Conservation (phyloP, 2,888 invertebrate species). For the Phytoseiulus persimilis region DNA sequence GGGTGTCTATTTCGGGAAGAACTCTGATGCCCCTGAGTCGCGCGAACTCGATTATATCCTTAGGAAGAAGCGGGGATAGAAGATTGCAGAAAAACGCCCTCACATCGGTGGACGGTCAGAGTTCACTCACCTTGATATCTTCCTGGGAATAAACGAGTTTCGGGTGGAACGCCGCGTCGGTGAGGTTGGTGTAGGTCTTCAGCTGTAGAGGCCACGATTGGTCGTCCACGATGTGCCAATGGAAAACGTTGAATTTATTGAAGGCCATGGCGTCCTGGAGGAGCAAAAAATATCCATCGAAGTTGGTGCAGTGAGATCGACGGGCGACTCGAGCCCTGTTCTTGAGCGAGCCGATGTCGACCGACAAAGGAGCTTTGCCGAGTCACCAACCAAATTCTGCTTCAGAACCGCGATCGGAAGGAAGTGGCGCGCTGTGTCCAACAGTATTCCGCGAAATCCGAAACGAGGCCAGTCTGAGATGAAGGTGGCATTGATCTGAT, state of each 20-base stretch:
- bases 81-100: too few species aligned
- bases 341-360: too few species aligned
- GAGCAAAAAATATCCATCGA: background rate
- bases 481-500: constrained; percentile 60
- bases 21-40: constrained; percentile 71
- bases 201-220: constrained; percentile 84
- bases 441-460: constrained; percentile 68
- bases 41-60: constrained; percentile 66
- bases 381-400: constrained; percentile 50
- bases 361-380: too few species aligned
- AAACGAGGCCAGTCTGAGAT: constrained; percentile 71
- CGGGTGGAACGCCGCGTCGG: constrained; percentile 46
- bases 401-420: constrained; percentile 61
- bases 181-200: constrained; percentile 65
- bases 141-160: constrained; percentile 49
- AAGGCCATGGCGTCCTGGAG: constrained; percentile 72
- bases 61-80: background rate
- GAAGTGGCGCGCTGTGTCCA: constrained; percentile 82
- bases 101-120: too few species aligned
- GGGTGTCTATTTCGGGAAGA: constrained; percentile 83
- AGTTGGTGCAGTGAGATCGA: too few species aligned
- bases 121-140: too few species aligned
- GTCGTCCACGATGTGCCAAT: constrained; percentile 92
- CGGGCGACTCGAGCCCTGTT: too few species aligned
- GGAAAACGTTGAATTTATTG: constrained; percentile 84